phyloP scores from a whole-genome alignment of 1,140 invertebrate species.

The Drosophila tropicalis region DNA sequence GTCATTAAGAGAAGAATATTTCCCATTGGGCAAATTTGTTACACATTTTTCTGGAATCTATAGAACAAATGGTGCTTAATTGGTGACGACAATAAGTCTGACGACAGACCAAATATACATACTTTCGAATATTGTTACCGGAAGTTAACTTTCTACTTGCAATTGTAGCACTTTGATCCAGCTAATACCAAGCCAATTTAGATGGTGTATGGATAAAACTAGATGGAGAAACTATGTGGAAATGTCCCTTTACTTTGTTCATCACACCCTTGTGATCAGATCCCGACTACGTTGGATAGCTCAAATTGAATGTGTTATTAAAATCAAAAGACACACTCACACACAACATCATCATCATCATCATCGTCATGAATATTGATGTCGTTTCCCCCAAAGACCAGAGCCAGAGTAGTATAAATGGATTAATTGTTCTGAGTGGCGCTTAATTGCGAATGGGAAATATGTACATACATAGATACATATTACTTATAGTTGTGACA shows the following conservation, averaged over 20 bases:
- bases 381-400: too few species aligned
- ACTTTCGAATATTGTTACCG: not conserved
- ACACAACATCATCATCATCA: too few species aligned
- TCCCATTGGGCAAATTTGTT: not conserved
- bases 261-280: too few species aligned
- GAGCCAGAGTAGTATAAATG: not conserved
- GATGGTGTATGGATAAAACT: too few species aligned
- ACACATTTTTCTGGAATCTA: not conserved
- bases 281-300: not conserved
- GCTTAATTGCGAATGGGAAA: constrained; percentile 3
- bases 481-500: not conserved
- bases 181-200: too few species aligned
- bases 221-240: too few species aligned
- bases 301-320: not conserved
- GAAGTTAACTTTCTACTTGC: not conserved
- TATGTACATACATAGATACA: not conserved
- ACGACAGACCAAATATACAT: not conserved
- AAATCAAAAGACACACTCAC: too few species aligned
- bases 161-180: not conserved
- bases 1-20: too few species aligned
- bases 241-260: too few species aligned
- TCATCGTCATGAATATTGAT: too few species aligned
- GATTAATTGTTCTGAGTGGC: constrained; percentile 3
- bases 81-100: not conserved
- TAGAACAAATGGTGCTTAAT: constrained; percentile 6